Evolutionary conservation across 2,797 vertebrate species (phyloP).

Genomic region (Lacerta agilis): DNA sequence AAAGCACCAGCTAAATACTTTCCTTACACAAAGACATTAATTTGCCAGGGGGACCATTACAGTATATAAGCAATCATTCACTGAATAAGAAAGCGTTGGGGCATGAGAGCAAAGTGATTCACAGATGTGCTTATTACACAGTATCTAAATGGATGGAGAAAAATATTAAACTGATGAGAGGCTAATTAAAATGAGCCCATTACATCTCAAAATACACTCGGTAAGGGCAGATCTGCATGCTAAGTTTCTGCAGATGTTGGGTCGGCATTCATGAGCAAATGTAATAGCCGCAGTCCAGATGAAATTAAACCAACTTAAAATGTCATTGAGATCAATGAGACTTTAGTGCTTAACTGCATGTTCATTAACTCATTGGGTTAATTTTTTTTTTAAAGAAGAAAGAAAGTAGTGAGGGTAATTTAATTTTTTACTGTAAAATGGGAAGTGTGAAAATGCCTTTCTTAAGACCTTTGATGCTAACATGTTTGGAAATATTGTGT

Average conservation of each 20-base stretch:
- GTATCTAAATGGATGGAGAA: constrained; percentile 62
- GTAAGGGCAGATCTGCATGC: constrained; percentile 34
- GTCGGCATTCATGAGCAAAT: background rate
- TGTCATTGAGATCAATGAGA: background rate
- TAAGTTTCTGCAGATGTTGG: background rate
- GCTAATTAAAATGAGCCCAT: constrained; percentile 63
- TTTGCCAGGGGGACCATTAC: constrained; percentile 61
- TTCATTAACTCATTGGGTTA: background rate
- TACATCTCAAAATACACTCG: constrained; percentile 62
- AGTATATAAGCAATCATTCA: constrained; percentile 59
- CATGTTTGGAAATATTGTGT: too few relatives aligned
- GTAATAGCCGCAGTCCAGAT: constrained; percentile 11
- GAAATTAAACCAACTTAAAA: constrained; percentile 48
- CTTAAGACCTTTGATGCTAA: too few relatives aligned
- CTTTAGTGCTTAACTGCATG: background rate
- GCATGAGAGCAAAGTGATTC: constrained; percentile 53
- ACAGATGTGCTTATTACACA: constrained; percentile 61
- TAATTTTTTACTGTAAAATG: background rate
- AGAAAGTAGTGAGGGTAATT: too few relatives aligned
- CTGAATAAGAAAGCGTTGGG: constrained; percentile 47
- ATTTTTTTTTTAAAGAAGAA: too few relatives aligned
- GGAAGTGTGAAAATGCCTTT: background rate
- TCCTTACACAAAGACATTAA: constrained; percentile 60
- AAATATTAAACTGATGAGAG: constrained; percentile 61
- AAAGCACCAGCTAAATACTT: constrained; percentile 48